Evolutionary conservation across 30 jellyfish, hydroid and myxozoan genomes (phyloP), one percentile per base, ranked within the genome.

Genomic region (Rhopilema esculentum): DNA sequence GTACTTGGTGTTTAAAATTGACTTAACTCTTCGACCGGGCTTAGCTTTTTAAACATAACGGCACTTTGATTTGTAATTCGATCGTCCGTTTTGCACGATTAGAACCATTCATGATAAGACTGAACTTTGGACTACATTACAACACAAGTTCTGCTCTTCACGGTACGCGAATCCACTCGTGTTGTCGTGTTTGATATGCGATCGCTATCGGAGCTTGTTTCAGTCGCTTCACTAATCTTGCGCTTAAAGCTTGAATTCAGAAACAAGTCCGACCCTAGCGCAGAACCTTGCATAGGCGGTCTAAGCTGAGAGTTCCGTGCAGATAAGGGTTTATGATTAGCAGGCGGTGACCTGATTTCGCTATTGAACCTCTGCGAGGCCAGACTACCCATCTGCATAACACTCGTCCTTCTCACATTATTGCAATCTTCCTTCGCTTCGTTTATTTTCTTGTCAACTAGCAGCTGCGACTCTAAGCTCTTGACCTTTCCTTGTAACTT

Each of bases 401-500:
- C 86, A 67, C 96, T 87, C 0, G 80, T 69, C 51, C 96, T 66
- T 68, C 96, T 40, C 16, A 79, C 75, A 17, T 77, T 67, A 77
- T 66, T 27, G 77, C 90, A 87, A 49, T 77, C 96, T 68, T 67
- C 86, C 19, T 63, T 67, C 4, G 96, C 90, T 73, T 89, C 90
- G 61, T 27, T 74, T 8, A 89, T 89, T 74, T 50, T 80, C 31
- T 51, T 71, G 49, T 82, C 92, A 19, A 82, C 52, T 16, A 70
- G 48, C 33, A 89, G 61, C 61, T 82, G 93, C 15, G 93, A 61
- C 48, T 89, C 97, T 9, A 89, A 66, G 84, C 68, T 63, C 69
- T 89, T 89, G 27, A 82, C 82, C 76, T 89, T 89, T 28, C 73
- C 84, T 22, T 89, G 97, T 68, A 89, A 83, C 27, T 72, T 80